These are phyloP conservation scores for Panthera uncia DNA, from an alignment of 2,113 vertebrate species.

Conservation along the genomic window DNA sequence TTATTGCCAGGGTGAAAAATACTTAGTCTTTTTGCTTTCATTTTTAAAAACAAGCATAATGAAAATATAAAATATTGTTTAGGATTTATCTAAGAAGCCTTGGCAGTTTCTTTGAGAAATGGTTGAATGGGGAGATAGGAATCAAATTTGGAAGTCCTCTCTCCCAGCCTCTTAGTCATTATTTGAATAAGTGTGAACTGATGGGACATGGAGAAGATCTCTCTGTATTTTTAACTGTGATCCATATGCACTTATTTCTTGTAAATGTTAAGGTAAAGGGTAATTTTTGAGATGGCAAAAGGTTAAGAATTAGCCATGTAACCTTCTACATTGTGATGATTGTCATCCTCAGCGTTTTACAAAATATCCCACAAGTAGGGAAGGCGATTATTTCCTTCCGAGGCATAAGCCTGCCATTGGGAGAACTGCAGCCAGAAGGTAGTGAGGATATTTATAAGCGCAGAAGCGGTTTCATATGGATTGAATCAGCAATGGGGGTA, in stretches of 20 bases:
- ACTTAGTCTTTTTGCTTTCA: slow-evolving; percentile 62
- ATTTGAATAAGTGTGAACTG: slow-evolving; percentile 30
- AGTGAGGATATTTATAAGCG: not conserved
- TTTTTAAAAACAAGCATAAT: slow-evolving; percentile 73
- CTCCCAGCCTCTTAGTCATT: not conserved
- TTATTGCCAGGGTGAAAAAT: slow-evolving; percentile 71
- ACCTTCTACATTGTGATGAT: not conserved
- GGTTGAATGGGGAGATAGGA: slow-evolving; percentile 15
- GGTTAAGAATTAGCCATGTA: not conserved
- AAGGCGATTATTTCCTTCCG: not conserved
- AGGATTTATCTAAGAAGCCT: slow-evolving; percentile 51
- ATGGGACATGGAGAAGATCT: not conserved
- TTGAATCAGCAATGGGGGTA: not conserved
- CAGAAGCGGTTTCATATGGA: not conserved
- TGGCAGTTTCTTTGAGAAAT: slow-evolving; percentile 62
- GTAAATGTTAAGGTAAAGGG: not conserved
- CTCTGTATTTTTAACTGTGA: slow-evolving; percentile 8
- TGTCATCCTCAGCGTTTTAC: not conserved
- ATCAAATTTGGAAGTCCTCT: slow-evolving; percentile 49
- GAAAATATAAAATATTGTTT: slow-evolving; percentile 72
- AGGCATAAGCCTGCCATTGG: not conserved
- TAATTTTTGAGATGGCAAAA: slow-evolving; percentile 37
- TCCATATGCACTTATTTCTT: not conserved
- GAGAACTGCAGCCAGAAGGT: not conserved
- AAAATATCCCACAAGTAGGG: not conserved